Conservation (phyloP, 1,140 invertebrate genomes). For the Adelges cooleyi region DNA sequence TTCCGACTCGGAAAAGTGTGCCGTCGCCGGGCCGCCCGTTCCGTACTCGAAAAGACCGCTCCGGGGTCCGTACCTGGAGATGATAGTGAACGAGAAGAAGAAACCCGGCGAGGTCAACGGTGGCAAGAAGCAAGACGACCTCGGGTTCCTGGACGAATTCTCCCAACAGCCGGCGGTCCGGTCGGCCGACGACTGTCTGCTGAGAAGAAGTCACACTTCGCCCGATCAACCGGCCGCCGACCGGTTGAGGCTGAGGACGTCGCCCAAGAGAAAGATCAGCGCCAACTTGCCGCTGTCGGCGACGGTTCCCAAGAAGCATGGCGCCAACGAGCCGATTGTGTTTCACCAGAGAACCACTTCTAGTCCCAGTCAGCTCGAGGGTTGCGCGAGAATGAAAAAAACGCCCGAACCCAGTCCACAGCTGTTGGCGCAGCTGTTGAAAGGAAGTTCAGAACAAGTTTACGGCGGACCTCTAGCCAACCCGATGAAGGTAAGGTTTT, state of each 20-base stretch:
- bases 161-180: slow-evolving; percentile 33
- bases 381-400: slow-evolving; percentile 33
- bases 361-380: slow-evolving; percentile 62
- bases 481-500: slow-evolving; percentile 11
- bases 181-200: slow-evolving; percentile 41
- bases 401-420: slow-evolving; percentile 51
- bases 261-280: slow-evolving; percentile 43
- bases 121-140: slow-evolving; percentile 41
- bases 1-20: slow-evolving; percentile 32
- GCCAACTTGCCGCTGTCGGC: slow-evolving; percentile 40
- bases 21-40: slow-evolving; percentile 33
- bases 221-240: slow-evolving; percentile 1
- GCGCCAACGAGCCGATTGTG: slow-evolving; percentile 36
- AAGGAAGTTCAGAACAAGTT: slow-evolving; percentile 57
- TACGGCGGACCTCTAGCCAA: slow-evolving; percentile 13
- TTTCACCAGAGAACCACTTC: slow-evolving; percentile 64
- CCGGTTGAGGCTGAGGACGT: slow-evolving; percentile 28
- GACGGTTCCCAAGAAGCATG: slow-evolving; percentile 33
- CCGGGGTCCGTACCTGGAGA: slow-evolving; percentile 66
- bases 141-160: slow-evolving; percentile 40
- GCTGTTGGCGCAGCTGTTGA: slow-evolving; percentile 56
- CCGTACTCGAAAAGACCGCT: slow-evolving; percentile 62
- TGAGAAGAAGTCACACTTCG: slow-evolving; percentile 35
- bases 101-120: slow-evolving; percentile 46
- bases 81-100: slow-evolving; percentile 72